These are phyloP conservation scores for Sericinus montela DNA, from an alignment of 2,888 invertebrate genomes.

Conservation along the genomic window DNA sequence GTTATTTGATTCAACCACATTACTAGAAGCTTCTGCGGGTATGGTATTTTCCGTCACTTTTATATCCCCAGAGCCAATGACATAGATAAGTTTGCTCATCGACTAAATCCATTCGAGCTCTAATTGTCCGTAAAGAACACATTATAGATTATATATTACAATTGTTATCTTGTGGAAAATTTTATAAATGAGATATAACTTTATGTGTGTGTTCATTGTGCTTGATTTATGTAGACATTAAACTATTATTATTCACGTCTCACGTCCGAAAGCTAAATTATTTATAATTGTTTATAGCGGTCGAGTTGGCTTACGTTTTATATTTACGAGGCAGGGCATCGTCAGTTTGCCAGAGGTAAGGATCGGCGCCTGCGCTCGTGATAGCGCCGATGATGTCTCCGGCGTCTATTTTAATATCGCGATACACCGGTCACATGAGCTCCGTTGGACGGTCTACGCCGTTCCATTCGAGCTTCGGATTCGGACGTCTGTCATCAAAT, in stretches of 20 bases:
- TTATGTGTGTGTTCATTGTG: no score
- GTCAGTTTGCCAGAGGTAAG: conserved; percentile 4
- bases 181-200: no score
- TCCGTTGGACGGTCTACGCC: not conserved
- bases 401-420: not conserved
- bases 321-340: not conserved
- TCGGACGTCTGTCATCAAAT: conserved; percentile 4
- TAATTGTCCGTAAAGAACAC: no score
- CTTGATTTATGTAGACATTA: not conserved
- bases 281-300: conserved; percentile 3
- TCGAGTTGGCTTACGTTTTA: not conserved
- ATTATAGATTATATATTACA: no score
- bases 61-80: no score
- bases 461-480: not conserved
- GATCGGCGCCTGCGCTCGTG: not conserved
- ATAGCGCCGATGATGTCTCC: not conserved
- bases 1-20: no score
- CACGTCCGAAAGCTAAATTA: not conserved
- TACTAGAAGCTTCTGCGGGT: no score
- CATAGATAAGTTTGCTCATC: no score
- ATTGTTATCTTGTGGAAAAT: no score
- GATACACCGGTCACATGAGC: not conserved
- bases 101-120: no score
- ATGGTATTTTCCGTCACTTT: no score
- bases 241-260: not conserved